phyloP scores from a whole-genome alignment of 2,797 vertebrate genomes.

The Chanos chanos region DNA sequence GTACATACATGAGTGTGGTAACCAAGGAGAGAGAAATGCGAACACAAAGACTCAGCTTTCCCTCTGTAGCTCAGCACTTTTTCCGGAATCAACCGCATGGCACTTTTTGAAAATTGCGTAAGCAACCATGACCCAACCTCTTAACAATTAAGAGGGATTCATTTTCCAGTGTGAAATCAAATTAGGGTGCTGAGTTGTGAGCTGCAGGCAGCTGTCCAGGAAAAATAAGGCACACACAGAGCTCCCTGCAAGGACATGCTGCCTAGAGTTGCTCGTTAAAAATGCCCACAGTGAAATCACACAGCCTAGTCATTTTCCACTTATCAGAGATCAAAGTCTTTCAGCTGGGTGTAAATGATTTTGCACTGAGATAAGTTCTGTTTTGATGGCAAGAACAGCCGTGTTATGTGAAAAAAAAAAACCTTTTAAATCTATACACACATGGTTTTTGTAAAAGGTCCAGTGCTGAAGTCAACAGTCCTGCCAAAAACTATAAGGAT shows the following conservation, averaged over 20 bases:
- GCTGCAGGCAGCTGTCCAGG: slow-evolving; percentile 3
- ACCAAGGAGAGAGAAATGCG: no score
- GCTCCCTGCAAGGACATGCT: background rate
- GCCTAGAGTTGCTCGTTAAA: slow-evolving; percentile 17
- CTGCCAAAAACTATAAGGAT: no score
- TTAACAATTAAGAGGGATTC: background rate
- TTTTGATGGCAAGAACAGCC: slow-evolving; percentile 43
- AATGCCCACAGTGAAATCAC: slow-evolving; percentile 26
- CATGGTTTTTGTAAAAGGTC: slow-evolving; percentile 17
- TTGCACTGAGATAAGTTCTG: slow-evolving; percentile 53
- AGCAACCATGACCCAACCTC: background rate
- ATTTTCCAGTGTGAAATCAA: slow-evolving; percentile 8
- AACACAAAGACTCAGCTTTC: no score
- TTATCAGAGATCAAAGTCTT: slow-evolving; percentile 53
- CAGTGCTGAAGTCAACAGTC: no score
- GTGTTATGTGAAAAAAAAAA: slow-evolving; percentile 1
- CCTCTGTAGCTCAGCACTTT: no score
- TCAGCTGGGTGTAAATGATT: slow-evolving; percentile 58
- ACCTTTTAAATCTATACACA: slow-evolving; percentile 26
- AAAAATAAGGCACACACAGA: slow-evolving; percentile 17
- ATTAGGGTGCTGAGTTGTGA: slow-evolving; percentile 3
- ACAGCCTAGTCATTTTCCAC: slow-evolving; percentile 55
- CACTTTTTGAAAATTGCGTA: background rate
- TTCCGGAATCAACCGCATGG: no score
- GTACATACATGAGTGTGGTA: no score